Base-by-base conservation (phyloP, 2,888 invertebrate genomes). In the Plusia festucae region DNA sequence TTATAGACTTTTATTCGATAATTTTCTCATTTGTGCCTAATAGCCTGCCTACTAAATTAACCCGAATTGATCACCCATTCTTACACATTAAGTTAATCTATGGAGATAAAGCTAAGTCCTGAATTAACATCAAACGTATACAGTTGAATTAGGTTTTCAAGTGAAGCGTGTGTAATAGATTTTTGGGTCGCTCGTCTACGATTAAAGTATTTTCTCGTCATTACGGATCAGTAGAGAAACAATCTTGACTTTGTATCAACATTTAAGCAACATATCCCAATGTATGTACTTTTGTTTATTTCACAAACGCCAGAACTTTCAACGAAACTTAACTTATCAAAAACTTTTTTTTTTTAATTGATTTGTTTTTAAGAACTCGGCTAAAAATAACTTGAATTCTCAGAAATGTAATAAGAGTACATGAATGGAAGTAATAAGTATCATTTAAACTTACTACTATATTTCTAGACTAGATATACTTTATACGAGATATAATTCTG, bases 21-120 rank as follows among this genome's bases (percentile, higher is more conserved):
- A 76, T 78, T 58, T 76, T 49, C 59, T 62, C 79, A 67, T 74
- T 71, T 77, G 74, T 67, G 54, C 53, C 74, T 63, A 68, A 62
- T 53, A 65, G 55, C 3, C 65, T 57, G 58, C 51, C 72, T 74
- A 74, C 56, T 78, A 81, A 78, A 81, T 81, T 81, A 78, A 78
- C 68, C 67, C 68, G 51, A 78, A 78, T 79, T 81, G 70, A 79
- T 79, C 73, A 79, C 81, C 76, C 70, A 78, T 68, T 79, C 81
- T 81, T 76, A 67, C 61, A 67, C 79, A 81, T 73, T 69, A 70
- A 60, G 46, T 68, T 76, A 79, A 81, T 78, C 79, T 79, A 72
- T 60, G 53, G 69, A 74, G 78, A 79, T 79, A 78, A 80, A 71
- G 63, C 67, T 80, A 67, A 78, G 65, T 63, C 78, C 67, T 44